Percentiles rank a stretch among this genome's conserved stretches.
Evolutionary conservation across 2,888 invertebrate species (phyloP).

Genomic region (Catocala sponsa): DNA sequence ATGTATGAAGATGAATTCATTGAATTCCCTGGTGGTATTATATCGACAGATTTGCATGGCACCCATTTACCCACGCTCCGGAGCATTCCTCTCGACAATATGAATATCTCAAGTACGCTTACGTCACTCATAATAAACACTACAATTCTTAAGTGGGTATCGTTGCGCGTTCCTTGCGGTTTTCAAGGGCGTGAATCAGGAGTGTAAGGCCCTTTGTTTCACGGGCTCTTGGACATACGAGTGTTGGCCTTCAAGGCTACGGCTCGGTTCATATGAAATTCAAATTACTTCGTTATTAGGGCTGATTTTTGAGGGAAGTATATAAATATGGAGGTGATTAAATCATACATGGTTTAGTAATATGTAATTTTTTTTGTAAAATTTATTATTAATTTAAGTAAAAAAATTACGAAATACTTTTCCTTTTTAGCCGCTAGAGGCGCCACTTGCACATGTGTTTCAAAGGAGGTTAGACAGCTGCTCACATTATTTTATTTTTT

Average conservation of each 20-base stretch:
- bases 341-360: not conserved
- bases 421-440: too few species aligned
- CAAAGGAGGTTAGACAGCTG: too few species aligned
- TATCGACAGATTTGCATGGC: too few species aligned
- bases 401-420: too few species aligned
- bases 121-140: constrained; percentile 30
- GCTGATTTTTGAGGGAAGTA: constrained; percentile 7
- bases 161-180: constrained; percentile 49
- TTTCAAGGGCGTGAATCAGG: constrained; percentile 52
- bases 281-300: constrained; percentile 45
- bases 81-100: constrained; percentile 9
- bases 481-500: too few species aligned
- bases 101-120: constrained; percentile 19
- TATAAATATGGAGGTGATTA: not conserved
- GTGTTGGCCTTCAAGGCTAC: constrained; percentile 52
- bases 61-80: constrained; percentile 8
- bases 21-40: too few species aligned
- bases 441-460: too few species aligned
- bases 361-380: too few species aligned
- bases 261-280: constrained; percentile 56
- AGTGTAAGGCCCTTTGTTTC: constrained; percentile 54
- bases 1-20: too few species aligned
- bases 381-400: too few species aligned
- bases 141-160: constrained; percentile 31
- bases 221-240: constrained; percentile 46